These are phyloP conservation scores for Gallinago undulata DNA, from an alignment of 2,113 vertebrate species.

Conservation along the genomic window DNA sequence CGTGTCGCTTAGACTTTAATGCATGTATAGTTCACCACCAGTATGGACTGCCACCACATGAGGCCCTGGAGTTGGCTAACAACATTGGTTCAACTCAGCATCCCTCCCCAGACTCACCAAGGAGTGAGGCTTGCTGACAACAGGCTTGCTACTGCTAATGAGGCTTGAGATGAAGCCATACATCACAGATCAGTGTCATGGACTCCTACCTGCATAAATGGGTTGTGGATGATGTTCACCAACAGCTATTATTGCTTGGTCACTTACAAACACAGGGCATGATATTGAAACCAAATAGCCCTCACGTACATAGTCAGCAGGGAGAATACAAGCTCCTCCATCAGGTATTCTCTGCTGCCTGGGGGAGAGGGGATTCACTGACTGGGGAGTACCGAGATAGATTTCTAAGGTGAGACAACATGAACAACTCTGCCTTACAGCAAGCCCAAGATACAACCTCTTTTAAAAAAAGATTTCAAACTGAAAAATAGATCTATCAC, in stretches of 20 bases:
- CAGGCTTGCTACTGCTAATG: neutral
- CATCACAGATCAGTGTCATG: neutral
- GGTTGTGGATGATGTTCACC: neutral
- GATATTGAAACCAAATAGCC: neutral
- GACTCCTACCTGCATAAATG: neutral
- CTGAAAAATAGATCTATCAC: neutral
- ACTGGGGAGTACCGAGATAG: neutral
- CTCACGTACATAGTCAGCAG: neutral
- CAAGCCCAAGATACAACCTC: neutral
- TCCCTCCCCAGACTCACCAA: neutral
- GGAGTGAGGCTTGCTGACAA: neutral
- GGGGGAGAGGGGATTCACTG: rapidly evolving
- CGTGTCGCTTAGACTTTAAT: neutral
- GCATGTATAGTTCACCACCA: rapidly evolving
- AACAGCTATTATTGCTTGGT: neutral
- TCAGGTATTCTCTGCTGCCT: neutral
- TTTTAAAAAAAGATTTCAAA: neutral
- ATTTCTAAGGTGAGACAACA: neutral
- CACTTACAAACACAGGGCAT: neutral
- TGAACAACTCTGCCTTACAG: neutral
- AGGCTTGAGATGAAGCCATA: neutral
- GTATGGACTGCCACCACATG: neutral
- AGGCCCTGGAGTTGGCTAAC: neutral
- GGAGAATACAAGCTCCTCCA: neutral
- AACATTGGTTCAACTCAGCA: neutral